These are phyloP conservation scores for Scleropages formosus DNA, from an alignment of 2,797 vertebrate genomes.

Conservation along the genomic window DNA sequence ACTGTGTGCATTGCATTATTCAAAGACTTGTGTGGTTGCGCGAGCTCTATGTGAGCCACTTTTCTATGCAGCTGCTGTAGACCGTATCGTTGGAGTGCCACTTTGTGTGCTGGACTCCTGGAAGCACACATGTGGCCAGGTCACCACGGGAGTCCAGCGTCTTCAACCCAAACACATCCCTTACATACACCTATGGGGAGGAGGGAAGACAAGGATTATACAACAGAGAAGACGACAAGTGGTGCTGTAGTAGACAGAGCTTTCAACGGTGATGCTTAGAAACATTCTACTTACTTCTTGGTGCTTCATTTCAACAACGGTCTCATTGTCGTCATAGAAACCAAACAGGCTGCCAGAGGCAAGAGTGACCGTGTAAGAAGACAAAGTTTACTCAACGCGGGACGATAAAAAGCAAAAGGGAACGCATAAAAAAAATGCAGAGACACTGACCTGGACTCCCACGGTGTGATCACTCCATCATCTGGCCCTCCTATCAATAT, in stretches of 20 bases:
- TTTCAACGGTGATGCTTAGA: background rate
- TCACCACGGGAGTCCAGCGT: constrained; percentile 76
- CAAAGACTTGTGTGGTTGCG: constrained; percentile 48
- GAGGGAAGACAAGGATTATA: too few species aligned
- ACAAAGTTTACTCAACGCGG: background rate
- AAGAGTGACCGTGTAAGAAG: background rate
- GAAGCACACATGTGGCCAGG: constrained; percentile 70
- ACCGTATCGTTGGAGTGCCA: constrained; percentile 89
- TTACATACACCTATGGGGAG: constrained; percentile 71
- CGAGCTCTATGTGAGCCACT: constrained; percentile 75
- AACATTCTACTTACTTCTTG: constrained; percentile 73
- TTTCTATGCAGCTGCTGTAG: constrained; percentile 77
- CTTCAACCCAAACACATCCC: constrained; percentile 83
- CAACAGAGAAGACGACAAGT: too few species aligned
- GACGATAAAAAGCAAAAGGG: constrained; percentile 42
- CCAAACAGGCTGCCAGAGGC: constrained; percentile 78
- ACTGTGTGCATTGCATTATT: constrained; percentile 45
- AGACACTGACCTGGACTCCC: constrained; percentile 88
- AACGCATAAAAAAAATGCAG: constrained; percentile 54
- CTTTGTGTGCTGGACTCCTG: constrained; percentile 72
- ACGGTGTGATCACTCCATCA: constrained; percentile 87
- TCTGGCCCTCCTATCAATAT: constrained; percentile 85
- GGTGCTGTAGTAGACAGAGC: too few species aligned
- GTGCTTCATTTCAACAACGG: constrained; percentile 77
- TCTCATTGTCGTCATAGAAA: constrained; percentile 85